A percentile compares a stretch with the other conserved stretches of the same genome.
phyloP scores from a whole-genome alignment of 2,797 vertebrate species.

The Scomberomorus guttatus region DNA sequence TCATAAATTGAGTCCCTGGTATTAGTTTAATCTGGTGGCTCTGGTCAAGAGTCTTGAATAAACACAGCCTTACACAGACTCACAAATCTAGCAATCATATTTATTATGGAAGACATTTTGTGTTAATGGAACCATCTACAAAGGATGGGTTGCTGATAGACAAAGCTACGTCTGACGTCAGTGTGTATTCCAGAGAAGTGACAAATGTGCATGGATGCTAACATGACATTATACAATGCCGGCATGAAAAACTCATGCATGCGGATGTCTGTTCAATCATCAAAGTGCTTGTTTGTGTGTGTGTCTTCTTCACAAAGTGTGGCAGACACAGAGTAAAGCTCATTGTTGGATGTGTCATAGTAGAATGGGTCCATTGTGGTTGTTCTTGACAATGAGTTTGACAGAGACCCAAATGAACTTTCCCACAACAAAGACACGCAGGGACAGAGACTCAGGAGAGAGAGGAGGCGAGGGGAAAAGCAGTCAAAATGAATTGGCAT shows the following conservation, averaged over 20 bases:
- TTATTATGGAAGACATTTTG: neutral
- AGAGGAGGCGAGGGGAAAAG: constrained; percentile 6
- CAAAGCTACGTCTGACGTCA: constrained; percentile 20
- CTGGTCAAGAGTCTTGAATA: neutral
- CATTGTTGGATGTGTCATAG: constrained; percentile 34
- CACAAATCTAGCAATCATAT: neutral
- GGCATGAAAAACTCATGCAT: neutral
- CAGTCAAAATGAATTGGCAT: constrained; percentile 36
- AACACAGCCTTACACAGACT: neutral
- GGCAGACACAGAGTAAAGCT: constrained; percentile 14
- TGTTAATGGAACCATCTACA: constrained; percentile 3
- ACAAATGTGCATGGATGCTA: constrained; percentile 13
- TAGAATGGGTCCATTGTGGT: constrained; percentile 49
- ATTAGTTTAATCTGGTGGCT: constrained; percentile 7
- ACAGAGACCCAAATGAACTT: constrained; percentile 58
- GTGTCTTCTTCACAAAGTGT: constrained; percentile 17
- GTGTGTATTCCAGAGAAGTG: constrained; percentile 3
- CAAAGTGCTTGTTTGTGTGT: constrained; percentile 12
- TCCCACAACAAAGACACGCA: constrained; percentile 30
- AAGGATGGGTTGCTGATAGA: constrained; percentile 1
- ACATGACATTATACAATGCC: neutral
- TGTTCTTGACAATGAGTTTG: constrained; percentile 44
- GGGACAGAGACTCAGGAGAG: constrained; percentile 17
- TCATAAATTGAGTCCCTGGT: constrained; percentile 1
- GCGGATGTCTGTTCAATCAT: neutral